Evolutionary conservation across 2,797 vertebrate species (phyloP).

Genomic region (Capromys pilorides): DNA sequence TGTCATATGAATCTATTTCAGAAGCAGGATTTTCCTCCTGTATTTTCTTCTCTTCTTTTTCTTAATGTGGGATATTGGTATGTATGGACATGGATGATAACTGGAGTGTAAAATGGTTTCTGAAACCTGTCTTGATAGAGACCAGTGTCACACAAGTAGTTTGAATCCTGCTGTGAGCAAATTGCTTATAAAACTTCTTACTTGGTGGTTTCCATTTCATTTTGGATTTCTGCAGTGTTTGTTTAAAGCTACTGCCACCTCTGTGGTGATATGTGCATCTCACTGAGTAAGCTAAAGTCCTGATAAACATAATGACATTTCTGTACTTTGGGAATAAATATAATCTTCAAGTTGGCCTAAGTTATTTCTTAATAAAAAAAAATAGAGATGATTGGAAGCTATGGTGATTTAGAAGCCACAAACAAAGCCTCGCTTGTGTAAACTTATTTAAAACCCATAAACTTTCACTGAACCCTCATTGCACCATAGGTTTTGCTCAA

Average conservation of each 20-base stretch:
- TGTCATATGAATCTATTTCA: neutral
- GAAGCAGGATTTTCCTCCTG: neutral
- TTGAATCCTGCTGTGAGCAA: constrained; percentile 67
- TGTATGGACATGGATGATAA: constrained; percentile 28
- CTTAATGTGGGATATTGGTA: neutral
- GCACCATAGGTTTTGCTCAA: neutral
- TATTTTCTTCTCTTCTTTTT: neutral
- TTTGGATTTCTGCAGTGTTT: constrained; percentile 66
- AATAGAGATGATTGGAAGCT: neutral
- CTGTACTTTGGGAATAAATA: constrained; percentile 7
- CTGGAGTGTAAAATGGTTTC: constrained; percentile 28
- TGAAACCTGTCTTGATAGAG: constrained; percentile 57
- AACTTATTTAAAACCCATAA: constrained; percentile 29
- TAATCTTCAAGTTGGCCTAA: neutral
- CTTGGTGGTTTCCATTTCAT: constrained; percentile 66
- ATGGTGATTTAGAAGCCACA: neutral
- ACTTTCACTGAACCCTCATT: neutral
- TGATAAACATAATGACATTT: neutral
- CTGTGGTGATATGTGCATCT: constrained; percentile 52
- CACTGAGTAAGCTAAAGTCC: constrained; percentile 32
- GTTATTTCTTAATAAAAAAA: neutral
- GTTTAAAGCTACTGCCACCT: constrained; percentile 60
- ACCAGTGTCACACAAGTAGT: constrained; percentile 59
- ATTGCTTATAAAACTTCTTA: constrained; percentile 58
- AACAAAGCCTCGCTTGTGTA: neutral